Evolutionary conservation across 2,888 invertebrate genomes (phyloP).

Genomic region (Synergus laeviventris): DNA sequence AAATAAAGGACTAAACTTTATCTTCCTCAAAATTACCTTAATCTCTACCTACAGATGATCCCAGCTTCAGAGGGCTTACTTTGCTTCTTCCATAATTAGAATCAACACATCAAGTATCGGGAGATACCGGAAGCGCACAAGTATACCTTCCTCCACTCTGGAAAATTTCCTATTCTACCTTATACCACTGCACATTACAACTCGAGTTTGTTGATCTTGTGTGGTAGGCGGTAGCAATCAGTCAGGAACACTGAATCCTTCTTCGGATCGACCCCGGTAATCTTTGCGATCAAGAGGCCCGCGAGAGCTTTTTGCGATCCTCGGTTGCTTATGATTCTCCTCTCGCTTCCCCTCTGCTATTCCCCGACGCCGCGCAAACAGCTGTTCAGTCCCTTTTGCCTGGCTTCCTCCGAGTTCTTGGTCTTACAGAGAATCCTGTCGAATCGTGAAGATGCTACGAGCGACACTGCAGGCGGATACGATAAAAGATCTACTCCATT

Average conservation of each 20-base stretch:
- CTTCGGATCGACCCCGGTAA: not conserved
- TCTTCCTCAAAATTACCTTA: not conserved
- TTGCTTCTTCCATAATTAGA: not conserved
- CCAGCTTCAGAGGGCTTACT: not conserved
- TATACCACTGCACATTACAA: not conserved
- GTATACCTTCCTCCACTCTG: not conserved
- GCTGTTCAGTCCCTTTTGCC: constrained; percentile 8
- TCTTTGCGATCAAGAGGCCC: constrained; percentile 19
- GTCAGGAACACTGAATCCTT: constrained; percentile 14
- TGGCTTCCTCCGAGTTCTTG: constrained; percentile 3
- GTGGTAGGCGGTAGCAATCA: constrained; percentile 11
- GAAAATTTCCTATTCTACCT: not conserved
- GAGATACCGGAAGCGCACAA: not conserved
- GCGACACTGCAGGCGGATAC: constrained; percentile 21
- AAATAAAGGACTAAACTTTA: not conserved
- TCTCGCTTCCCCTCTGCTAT: constrained; percentile 18
- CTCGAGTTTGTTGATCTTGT: constrained; percentile 2
- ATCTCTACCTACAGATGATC: not conserved
- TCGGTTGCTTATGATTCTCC: constrained; percentile 27
- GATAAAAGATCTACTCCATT: constrained; percentile 32
- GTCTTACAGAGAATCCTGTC: constrained; percentile 26
- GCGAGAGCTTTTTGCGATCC: constrained; percentile 7
- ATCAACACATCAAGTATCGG: not conserved
- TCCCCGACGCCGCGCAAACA: not conserved
- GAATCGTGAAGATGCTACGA: constrained; percentile 28